Percentiles rank a stretch among this genome's conserved stretches.
These are phyloP conservation scores for Cerastoderma edule DNA, from an alignment of 2,888 invertebrate genomes.

Conservation along the genomic window DNA sequence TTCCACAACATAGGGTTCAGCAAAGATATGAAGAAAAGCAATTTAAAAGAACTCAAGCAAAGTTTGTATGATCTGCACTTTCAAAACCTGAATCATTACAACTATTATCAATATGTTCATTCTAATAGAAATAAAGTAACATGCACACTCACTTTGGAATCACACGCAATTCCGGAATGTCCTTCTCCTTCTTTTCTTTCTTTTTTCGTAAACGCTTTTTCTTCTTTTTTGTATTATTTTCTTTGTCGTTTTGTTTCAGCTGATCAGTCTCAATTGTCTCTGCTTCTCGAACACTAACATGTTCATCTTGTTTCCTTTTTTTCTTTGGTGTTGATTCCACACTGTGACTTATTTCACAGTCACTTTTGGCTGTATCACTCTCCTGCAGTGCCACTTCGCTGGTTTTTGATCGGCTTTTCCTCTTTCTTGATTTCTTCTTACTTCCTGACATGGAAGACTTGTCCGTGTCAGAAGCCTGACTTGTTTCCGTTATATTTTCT, in stretches of 20 bases:
- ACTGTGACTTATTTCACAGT: slow-evolving; percentile 34
- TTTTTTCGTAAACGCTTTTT: slow-evolving; percentile 62
- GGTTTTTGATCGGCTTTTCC: slow-evolving; percentile 55
- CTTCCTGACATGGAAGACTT: slow-evolving; percentile 14
- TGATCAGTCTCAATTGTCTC: not conserved
- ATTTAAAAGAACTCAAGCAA: too few species aligned
- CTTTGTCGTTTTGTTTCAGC: slow-evolving; percentile 24
- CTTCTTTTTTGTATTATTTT: slow-evolving; percentile 33
- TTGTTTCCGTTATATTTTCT: not conserved
- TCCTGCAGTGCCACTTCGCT: slow-evolving; percentile 22
- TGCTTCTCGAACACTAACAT: not conserved
- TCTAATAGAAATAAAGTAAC: too few species aligned
- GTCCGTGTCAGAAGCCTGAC: slow-evolving; percentile 7
- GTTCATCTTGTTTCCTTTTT: slow-evolving; percentile 38
- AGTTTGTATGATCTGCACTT: too few species aligned
- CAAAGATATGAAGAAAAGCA: too few species aligned
- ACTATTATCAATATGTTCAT: too few species aligned
- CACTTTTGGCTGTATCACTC: slow-evolving; percentile 35
- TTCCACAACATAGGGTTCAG: too few species aligned
- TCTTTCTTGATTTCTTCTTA: slow-evolving; percentile 59
- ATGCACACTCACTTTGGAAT: slow-evolving; percentile 74
- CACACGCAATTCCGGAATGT: slow-evolving; percentile 71
- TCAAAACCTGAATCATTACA: too few species aligned
- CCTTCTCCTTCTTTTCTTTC: slow-evolving; percentile 66
- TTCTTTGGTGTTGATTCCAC: slow-evolving; percentile 42